A percentile compares a stretch with the other conserved stretches of the same genome.
Conservation (phyloP, 2,888 invertebrate genomes). For the Drosophila cognata region DNA sequence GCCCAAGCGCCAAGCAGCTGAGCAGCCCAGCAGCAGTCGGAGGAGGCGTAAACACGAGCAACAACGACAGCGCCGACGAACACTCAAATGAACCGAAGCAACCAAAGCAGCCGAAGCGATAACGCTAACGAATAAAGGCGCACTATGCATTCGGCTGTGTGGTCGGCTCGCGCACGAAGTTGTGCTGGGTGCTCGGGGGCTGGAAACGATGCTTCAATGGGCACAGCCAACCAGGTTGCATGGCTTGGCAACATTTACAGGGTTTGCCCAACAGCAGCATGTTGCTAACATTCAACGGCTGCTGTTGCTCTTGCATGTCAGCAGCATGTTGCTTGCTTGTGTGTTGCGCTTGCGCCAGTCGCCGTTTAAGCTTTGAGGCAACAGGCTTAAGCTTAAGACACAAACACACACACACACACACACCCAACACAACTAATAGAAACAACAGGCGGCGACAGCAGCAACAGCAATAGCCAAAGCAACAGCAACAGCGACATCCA, state of each 20-base stretch:
- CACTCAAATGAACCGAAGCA: conserved; percentile 5
- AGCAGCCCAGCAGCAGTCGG: conserved; percentile 31
- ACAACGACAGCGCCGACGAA: conserved; percentile 7
- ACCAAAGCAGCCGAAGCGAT: conserved; percentile 9
- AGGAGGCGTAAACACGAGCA: conserved; percentile 29
- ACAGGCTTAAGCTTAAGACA: conserved; percentile 3
- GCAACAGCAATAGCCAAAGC: neutral
- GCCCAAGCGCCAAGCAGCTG: conserved; percentile 24
- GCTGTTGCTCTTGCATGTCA: neutral
- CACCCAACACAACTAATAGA: conserved; percentile 4
- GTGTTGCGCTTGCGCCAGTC: conserved; percentile 62
- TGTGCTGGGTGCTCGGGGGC: conserved; percentile 6
- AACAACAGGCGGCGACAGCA: conserved; percentile 9
- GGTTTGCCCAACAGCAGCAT: conserved; percentile 35
- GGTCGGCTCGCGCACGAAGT: conserved; percentile 24
- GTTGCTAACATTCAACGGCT: conserved; percentile 32
- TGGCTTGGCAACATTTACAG: conserved; percentile 39
- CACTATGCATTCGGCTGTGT: conserved; percentile 11
- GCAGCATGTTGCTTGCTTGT: conserved; percentile 45
- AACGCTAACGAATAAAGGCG: conserved; percentile 20
- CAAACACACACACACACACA: neutral
- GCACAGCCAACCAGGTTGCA: conserved; percentile 63
- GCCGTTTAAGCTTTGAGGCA: conserved; percentile 15
- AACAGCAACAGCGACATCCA: neutral
- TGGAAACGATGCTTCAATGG: conserved; percentile 34